Base-by-base conservation (phyloP, 2,113 vertebrate species). In the Tympanuchus pallidicinctus region DNA sequence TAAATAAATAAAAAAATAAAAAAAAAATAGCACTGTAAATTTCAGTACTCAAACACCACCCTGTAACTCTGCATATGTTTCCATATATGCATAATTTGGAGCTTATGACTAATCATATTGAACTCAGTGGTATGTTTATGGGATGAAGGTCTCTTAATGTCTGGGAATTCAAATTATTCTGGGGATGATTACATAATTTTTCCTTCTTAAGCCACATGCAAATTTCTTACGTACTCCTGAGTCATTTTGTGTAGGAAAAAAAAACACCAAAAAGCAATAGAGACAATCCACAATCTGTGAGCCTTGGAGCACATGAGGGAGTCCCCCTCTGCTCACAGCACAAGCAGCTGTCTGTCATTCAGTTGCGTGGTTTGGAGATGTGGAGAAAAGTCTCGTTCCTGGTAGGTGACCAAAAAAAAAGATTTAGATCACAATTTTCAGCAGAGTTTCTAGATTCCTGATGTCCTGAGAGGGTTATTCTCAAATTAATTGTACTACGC, bases 381-480 rank as follows among this genome's bases (percentile, higher is more conserved):
- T 27, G 43, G 20, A 86, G 48, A 34, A 75, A 82, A 47, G 50
- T 32, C 36, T 78, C 2, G 15, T 67, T 69, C 65, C 36, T 22
- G 52, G 52, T 54, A 54, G 52, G 52, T 54, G 27, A 54, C 27
- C 79, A 52, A 7, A 50, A 48, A 48, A 48, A 48, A 59, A 24
- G 1, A 6, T 85, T 82, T 54, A 3, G 16, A 32, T 32, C 2
- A 3, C 30, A 77, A 81, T 86, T 90, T 65, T 57, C 78, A 54
- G 20, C 57, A 61, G 72, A 57, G 32, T 94, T 83, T 34, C 75
- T 86, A 21, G n/a, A 87, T 75, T 92, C 69, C 64, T 27, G 25
- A 17, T 82, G 43, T 92, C 93, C 82, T 70, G 40, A 86, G 90
- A 79, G 88, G 93, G 38, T 80, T 77, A 54, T 86, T 94, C 95